A percentile compares a stretch with the other conserved stretches of the same genome.
Conservation (phyloP, 1,140 invertebrate genomes). For the Tyrophagus putrescentiae region DNA sequence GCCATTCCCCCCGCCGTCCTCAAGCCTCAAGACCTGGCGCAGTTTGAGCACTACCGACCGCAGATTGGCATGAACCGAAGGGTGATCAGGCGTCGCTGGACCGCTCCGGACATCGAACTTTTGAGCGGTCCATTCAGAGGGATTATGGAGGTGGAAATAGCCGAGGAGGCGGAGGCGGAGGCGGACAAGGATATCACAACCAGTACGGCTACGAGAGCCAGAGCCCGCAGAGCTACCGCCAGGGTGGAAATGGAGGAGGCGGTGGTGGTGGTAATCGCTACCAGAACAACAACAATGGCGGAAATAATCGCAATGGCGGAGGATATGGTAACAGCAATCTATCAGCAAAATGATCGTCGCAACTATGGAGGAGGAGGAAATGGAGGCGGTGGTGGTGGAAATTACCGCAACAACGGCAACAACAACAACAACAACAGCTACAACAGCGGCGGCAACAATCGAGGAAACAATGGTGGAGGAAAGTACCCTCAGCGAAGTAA, state of each 20-base stretch:
- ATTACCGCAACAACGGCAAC: not conserved
- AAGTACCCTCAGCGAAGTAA: not conserved
- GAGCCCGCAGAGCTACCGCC: constrained; percentile 7
- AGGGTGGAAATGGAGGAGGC: not conserved
- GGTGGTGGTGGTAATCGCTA: not conserved
- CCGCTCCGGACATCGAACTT: not conserved
- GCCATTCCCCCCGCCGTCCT: constrained; percentile 54
- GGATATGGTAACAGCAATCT: not conserved
- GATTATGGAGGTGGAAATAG: not conserved
- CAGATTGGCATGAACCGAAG: constrained; percentile 15
- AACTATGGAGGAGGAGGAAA: too few relatives aligned
- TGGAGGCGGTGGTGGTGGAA: not conserved
- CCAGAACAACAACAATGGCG: not conserved
- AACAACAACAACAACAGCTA: not conserved
- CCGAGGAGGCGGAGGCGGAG: too few relatives aligned
- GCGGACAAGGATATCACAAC: constrained; percentile 17
- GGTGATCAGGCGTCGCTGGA: not conserved
- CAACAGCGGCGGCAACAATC: not conserved
- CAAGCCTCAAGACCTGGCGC: constrained; percentile 59
- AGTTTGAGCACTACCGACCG: constrained; percentile 31
- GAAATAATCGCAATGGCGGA: not conserved
- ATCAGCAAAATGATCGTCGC: not conserved
- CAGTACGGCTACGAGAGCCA: constrained; percentile 13
- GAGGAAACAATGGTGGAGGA: not conserved
- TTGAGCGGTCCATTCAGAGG: not conserved